phyloP scores from a whole-genome alignment of 2,888 invertebrate genomes.

The Escarpia spicata region DNA sequence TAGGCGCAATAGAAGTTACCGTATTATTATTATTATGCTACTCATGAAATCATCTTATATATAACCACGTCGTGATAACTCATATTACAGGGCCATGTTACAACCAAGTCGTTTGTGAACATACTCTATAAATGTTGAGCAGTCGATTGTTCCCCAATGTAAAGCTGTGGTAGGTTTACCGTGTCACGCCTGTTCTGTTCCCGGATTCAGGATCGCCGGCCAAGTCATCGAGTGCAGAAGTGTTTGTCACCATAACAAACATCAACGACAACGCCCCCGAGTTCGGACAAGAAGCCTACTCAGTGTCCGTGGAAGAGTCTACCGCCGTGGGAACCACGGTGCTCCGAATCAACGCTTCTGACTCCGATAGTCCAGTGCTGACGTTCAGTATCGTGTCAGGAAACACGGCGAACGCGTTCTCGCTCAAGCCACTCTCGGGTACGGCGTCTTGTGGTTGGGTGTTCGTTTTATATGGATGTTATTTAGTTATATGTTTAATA shows the following conservation, averaged over 20 bases:
- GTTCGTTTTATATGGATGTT: no score
- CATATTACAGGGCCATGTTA: no score
- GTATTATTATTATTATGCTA: no score
- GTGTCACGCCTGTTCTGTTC: no score
- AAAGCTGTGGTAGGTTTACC: no score
- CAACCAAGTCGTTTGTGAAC: no score
- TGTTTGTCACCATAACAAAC: constrained; percentile 23
- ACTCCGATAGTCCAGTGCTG: constrained; percentile 22
- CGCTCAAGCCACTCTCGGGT: constrained; percentile 22
- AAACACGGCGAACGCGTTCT: constrained; percentile 27
- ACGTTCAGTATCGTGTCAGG: constrained; percentile 24
- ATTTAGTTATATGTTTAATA: not conserved
- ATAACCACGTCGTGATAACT: no score
- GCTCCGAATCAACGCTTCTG: constrained; percentile 23
- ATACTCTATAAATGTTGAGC: no score
- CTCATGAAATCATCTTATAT: no score
- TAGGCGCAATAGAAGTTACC: no score
- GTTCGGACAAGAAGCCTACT: constrained; percentile 44
- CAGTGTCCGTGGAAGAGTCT: constrained; percentile 44
- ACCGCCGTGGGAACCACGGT: constrained; percentile 41
- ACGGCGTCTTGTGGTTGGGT: not conserved
- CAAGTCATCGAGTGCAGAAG: constrained; percentile 27
- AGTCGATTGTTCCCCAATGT: no score
- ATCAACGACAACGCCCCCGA: constrained; percentile 33
- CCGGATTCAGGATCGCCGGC: not conserved